Evolutionary conservation across 2,888 invertebrate species (phyloP), one percentile per base, ranked within the genome.

Genomic region (Stenodema calcarata): DNA sequence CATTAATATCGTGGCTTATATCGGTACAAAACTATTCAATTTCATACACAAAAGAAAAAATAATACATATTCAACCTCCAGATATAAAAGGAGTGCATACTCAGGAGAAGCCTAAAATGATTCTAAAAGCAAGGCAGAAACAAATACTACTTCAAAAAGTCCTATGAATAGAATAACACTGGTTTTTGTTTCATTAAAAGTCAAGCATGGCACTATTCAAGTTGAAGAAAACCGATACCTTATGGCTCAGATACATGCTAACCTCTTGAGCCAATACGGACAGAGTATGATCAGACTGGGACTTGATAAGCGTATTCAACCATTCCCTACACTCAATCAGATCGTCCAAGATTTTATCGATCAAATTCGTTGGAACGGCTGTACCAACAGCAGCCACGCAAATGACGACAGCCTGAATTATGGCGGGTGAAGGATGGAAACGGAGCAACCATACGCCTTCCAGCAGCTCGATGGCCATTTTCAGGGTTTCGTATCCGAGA

Each of bases 391-490:
- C 92, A 0, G 94, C 95, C 0, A 96, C 91, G 81, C 95, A 92
- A 27, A 94, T 93, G n/a, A 96, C 92, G 0, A 94, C 93, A 6
- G 93, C 94, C 23, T 93, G 91, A 81, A 95, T 92, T 0, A 96
- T 93, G 89, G 93, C 94, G 0, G 94, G 92, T 86, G 96, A 95
- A 0, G 92, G 91, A 50, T 95, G 94, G 89, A 94, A 95, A 62
- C 95, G 92, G 89, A 96, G 91, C 85, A 93, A 93, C 91, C 94
- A 93, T 14, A 94, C 92, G 88, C 96, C 92, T 88, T 94, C 94
- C 0, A 96, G 91, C 0, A 95, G 92, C 90, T 96, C 96, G 88
- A 93, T 93, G 0, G 94, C 94, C 92, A 96, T 95, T 88, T 93
- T 92, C 0, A 93, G 91, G 12, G 94, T 93, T 47, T 93, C 91